phyloP scores from a whole-genome alignment of 2,113 vertebrate species.

The Perccottus glenii region DNA sequence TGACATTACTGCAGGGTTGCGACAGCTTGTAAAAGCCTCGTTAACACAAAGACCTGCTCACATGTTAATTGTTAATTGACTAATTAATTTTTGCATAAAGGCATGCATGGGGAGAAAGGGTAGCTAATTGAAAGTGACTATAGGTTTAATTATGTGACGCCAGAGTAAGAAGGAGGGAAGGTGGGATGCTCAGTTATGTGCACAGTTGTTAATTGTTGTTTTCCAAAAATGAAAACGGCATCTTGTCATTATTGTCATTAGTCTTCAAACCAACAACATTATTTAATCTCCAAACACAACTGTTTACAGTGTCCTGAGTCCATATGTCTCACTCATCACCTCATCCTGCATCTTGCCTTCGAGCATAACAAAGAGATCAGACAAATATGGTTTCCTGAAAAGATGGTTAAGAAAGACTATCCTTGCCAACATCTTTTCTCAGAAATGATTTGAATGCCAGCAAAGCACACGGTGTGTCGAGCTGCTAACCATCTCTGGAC shows the following conservation, averaged over 20 bases:
- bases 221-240: no score
- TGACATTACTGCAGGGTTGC: conserved; percentile 82
- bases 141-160: conserved; percentile 84
- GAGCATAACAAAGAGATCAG: no score
- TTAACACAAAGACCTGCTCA: conserved; percentile 87
- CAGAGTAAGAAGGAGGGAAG: conserved; percentile 40
- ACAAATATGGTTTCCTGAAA: not conserved
- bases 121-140: conserved; percentile 85
- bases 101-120: conserved; percentile 73
- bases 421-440: conserved; percentile 6
- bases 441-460: conserved; percentile 28
- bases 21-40: conserved; percentile 85
- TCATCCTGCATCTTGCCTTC: no score
- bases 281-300: not conserved
- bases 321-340: no score
- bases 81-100: conserved; percentile 86
- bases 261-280: no score
- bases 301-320: conserved; percentile 3
- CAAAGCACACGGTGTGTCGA: conserved; percentile 14
- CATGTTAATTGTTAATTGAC: conserved; percentile 89
- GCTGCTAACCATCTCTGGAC: conserved; percentile 31
- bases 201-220: conserved; percentile 28
- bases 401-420: not conserved
- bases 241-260: no score
- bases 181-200: conserved; percentile 44